phyloP scores from a whole-genome alignment of 2,113 vertebrate species.

The Bujurquina vittata region DNA sequence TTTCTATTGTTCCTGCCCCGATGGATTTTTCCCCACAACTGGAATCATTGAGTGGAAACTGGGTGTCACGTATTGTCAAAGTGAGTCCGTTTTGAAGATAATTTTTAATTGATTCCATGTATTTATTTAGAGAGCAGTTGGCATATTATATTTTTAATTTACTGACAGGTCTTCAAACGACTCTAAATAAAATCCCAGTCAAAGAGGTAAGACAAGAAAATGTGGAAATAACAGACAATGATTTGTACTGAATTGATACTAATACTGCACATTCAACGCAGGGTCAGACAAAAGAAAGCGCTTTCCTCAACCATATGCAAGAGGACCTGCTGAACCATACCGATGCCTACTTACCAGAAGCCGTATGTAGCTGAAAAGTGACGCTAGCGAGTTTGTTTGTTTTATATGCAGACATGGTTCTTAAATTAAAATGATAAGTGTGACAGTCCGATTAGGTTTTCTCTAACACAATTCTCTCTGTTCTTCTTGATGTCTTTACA shows the following conservation, averaged over 20 bases:
- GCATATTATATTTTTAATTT: background rate
- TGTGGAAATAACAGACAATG: background rate
- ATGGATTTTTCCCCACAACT: conserved; percentile 64
- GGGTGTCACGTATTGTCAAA: conserved; percentile 51
- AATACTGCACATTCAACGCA: conserved; percentile 9
- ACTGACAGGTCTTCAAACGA: conserved; percentile 29
- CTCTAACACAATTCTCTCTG: background rate
- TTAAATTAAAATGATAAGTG: background rate
- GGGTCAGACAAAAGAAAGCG: conserved; percentile 51
- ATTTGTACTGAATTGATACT: background rate
- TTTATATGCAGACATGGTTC: background rate
- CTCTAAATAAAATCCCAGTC: conserved; percentile 22
- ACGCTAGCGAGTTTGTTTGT: background rate
- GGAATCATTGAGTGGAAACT: conserved; percentile 36
- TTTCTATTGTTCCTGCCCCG: conserved; percentile 68
- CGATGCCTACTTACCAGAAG: conserved; percentile 17
- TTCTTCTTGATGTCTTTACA: conserved; percentile 27
- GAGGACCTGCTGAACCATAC: conserved; percentile 39
- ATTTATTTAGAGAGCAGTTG: background rate
- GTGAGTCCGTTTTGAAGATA: conserved; percentile 31
- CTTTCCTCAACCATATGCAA: conserved; percentile 41
- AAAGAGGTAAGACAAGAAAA: conserved; percentile 18
- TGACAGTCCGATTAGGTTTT: background rate
- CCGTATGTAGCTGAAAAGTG: conserved; percentile 1
- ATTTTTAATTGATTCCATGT: background rate